A percentile compares a stretch with the other conserved stretches of the same genome.
Conservation (phyloP, 2,113 vertebrate genomes). For the Galeopterus variegatus region DNA sequence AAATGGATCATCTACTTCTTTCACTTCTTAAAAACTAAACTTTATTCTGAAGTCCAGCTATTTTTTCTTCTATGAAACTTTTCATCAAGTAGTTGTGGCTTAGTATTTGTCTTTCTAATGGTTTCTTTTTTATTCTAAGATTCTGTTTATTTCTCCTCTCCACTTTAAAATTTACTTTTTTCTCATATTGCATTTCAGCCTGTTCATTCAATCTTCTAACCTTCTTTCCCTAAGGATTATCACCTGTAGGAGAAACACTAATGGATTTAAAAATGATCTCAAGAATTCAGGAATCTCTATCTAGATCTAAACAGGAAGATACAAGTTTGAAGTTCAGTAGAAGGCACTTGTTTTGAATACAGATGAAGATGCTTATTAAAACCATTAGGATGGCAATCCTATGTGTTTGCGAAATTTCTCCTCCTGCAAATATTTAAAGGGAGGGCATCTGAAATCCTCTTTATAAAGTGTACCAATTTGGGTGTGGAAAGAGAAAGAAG, state of each 20-base stretch:
- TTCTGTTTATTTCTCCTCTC: neutral
- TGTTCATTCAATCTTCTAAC: neutral
- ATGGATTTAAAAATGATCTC: neutral
- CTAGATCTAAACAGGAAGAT: neutral
- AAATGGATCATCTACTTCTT: neutral
- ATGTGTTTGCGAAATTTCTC: constrained; percentile 14
- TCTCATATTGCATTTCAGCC: neutral
- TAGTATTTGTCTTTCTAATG: neutral
- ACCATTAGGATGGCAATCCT: neutral
- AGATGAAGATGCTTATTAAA: neutral
- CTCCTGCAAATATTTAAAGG: neutral
- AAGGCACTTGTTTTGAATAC: constrained; percentile 5
- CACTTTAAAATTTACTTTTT: neutral
- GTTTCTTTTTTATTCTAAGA: constrained; percentile 4
- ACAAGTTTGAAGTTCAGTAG: neutral
- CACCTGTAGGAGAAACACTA: neutral
- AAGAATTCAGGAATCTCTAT: neutral
- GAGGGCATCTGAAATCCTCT: neutral
- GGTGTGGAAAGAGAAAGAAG: neutral
- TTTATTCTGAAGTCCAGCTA: neutral
- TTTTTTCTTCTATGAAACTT: neutral
- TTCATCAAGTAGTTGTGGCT: neutral
- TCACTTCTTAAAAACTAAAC: neutral
- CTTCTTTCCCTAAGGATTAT: neutral
- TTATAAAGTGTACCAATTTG: neutral